phyloP scores from a whole-genome alignment of 2,888 invertebrate species.

The Amaurobius ferox region DNA sequence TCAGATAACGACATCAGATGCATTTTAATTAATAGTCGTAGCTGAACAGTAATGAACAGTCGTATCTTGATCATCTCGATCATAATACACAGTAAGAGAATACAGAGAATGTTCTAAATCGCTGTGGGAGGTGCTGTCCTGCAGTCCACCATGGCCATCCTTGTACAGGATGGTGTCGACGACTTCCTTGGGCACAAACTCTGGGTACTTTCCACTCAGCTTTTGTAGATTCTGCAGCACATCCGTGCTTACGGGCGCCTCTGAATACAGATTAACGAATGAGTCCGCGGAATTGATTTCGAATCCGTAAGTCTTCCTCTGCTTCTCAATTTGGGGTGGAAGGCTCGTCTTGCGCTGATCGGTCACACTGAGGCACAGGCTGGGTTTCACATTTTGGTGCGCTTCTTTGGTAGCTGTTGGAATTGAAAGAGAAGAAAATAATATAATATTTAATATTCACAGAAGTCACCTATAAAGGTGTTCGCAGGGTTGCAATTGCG shows the following conservation, averaged over 20 bases:
- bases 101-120: constrained; percentile 1
- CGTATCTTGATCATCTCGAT: constrained; percentile 7
- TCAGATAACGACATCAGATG: too few species aligned
- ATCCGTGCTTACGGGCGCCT: neutral
- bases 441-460: too few species aligned
- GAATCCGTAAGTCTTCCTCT: constrained; percentile 44
- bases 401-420: constrained; percentile 31
- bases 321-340: constrained; percentile 12
- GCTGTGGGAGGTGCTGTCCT: constrained; percentile 20
- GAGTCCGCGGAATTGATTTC: constrained; percentile 8
- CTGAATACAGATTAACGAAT: constrained; percentile 20
- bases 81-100: constrained; percentile 1
- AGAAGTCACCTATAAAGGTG: too few species aligned
- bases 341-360: constrained; percentile 20
- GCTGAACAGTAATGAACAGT: constrained; percentile 36
- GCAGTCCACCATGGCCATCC: constrained; percentile 32
- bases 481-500: too few species aligned
- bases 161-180: constrained; percentile 38
- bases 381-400: constrained; percentile 34
- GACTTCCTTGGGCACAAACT: constrained; percentile 34
- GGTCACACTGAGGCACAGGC: constrained; percentile 32
- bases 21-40: constrained; percentile 38
- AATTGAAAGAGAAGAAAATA: too few species aligned
- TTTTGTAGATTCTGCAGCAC: constrained; percentile 31
- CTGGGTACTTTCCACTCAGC: constrained; percentile 27